Conservation (phyloP, 2,888 invertebrate genomes). For the Drosophila sordidapex region DNA sequence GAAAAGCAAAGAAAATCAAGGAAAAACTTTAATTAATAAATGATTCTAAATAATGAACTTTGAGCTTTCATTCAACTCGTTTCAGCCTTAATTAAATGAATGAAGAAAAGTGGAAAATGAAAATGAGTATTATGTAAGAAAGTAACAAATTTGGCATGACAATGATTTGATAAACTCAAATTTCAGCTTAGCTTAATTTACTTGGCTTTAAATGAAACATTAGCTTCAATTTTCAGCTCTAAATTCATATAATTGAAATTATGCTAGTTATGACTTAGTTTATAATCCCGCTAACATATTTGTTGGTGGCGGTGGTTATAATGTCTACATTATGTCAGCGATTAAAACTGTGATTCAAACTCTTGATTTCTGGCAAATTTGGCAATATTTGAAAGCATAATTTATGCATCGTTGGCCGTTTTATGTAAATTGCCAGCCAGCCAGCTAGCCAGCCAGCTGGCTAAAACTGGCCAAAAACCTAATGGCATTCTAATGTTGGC, state of each 20-base stretch:
- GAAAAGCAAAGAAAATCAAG: not conserved
- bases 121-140: not conserved
- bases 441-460: constrained; percentile 31
- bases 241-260: not conserved
- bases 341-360: constrained; percentile 47
- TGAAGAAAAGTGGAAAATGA: not conserved
- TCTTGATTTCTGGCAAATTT: constrained; percentile 55
- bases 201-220: not conserved
- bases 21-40: not conserved
- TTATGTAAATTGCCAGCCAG: constrained; percentile 59
- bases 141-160: not conserved
- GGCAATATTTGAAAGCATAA: constrained; percentile 59
- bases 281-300: not conserved
- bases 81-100: not conserved
- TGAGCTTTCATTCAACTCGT: not conserved
- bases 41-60: not conserved
- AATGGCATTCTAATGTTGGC: constrained; percentile 74
- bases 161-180: not conserved
- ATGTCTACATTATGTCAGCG: constrained; percentile 31
- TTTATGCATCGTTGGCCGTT: constrained; percentile 59
- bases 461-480: constrained; percentile 42
- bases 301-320: not conserved
- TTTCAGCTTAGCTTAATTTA: not conserved
- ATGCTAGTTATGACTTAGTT: not conserved
- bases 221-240: not conserved